Conservation (phyloP, 2,113 vertebrate genomes). For the Peucedramus taeniatus region DNA sequence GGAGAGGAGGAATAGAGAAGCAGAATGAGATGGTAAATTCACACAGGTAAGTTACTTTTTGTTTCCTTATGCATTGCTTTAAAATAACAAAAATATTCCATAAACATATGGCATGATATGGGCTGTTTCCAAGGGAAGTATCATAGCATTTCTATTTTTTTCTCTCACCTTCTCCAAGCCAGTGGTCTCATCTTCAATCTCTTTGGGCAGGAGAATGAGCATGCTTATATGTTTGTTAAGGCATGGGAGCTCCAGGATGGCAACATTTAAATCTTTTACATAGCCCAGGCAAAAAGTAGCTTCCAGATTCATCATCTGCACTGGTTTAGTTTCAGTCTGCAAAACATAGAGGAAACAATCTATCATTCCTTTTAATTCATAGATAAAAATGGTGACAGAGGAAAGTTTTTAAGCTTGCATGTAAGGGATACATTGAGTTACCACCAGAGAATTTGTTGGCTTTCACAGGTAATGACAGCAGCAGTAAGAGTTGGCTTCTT, state of each 20-base stretch:
- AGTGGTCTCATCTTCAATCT: conserved; percentile 78
- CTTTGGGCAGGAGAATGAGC: conserved; percentile 86
- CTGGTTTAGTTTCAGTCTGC: conserved; percentile 81
- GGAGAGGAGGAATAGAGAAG: neutral
- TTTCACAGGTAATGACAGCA: neutral
- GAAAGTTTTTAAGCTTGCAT: neutral
- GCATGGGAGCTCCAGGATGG: conserved; percentile 90
- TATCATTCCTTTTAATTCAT: neutral
- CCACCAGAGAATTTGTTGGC: neutral
- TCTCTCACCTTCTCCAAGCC: conserved; percentile 86
- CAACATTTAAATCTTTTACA: conserved; percentile 73
- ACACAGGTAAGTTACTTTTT: neutral
- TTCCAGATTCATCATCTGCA: conserved; percentile 86
- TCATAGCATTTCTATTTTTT: neutral
- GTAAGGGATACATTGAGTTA: neutral
- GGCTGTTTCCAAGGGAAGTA: neutral
- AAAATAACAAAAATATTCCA: neutral
- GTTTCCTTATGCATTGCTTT: neutral
- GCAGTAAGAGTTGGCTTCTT: neutral
- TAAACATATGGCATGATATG: neutral
- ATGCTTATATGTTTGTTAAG: conserved; percentile 89
- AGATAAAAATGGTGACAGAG: neutral
- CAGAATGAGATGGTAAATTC: neutral
- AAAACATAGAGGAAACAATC: neutral
- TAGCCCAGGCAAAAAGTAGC: conserved; percentile 72